These are phyloP conservation scores for Pachypanchax playfairii DNA, from an alignment of 2,113 vertebrate genomes.

Conservation along the genomic window DNA sequence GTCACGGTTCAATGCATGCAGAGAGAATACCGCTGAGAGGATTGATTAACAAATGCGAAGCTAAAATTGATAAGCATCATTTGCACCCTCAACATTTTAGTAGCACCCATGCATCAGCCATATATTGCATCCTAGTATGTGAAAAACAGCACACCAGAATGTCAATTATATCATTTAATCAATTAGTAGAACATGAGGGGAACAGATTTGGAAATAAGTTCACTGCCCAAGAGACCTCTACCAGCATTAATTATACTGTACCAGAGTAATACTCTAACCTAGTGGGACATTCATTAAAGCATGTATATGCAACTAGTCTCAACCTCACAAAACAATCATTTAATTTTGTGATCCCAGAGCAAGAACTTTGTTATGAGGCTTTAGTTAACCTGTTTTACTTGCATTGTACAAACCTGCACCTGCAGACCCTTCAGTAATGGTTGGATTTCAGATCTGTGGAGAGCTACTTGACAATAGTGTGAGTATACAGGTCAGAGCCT, in stretches of 20 bases:
- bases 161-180: neutral
- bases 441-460: neutral
- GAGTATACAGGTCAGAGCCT: neutral
- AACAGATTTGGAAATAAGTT: neutral
- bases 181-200: neutral
- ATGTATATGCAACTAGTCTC: neutral
- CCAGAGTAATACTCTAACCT: neutral
- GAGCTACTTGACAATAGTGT: neutral
- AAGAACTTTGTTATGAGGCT: neutral
- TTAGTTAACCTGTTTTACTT: neutral
- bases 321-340: neutral
- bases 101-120: neutral
- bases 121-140: neutral
- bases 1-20: neutral
- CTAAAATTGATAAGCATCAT: neutral
- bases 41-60: constrained; percentile 1
- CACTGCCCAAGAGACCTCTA: neutral
- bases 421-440: neutral
- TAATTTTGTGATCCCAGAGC: neutral
- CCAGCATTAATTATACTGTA: neutral
- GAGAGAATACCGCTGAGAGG: neutral
- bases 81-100: neutral
- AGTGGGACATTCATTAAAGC: neutral
- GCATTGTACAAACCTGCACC: neutral
- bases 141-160: neutral